Evolutionary conservation across 2,888 invertebrate species (phyloP).

Genomic region (Leucophora obtusa): DNA sequence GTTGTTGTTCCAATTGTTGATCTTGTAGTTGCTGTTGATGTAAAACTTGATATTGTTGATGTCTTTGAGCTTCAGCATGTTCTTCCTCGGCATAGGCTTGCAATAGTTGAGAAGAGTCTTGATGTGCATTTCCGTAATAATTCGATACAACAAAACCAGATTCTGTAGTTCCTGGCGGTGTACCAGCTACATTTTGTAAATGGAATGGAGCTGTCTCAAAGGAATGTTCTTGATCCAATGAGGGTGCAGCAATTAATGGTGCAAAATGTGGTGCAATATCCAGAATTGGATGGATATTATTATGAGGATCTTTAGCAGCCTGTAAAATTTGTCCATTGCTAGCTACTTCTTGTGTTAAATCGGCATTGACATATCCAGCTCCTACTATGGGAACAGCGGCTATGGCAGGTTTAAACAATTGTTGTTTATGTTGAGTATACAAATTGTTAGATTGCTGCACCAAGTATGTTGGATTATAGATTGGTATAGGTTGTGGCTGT

Average conservation of each 20-base stretch:
- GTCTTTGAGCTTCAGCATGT: constrained; percentile 69
- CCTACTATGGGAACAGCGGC: constrained; percentile 74
- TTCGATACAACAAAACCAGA: constrained; percentile 77
- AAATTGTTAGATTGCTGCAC: constrained; percentile 78
- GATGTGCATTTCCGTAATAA: constrained; percentile 72
- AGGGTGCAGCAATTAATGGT: constrained; percentile 75
- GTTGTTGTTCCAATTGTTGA: constrained; percentile 62
- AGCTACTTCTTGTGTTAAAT: constrained; percentile 76
- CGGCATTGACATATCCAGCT: constrained; percentile 73
- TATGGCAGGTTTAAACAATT: constrained; percentile 80
- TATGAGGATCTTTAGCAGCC: constrained; percentile 73
- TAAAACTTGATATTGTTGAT: constrained; percentile 72
- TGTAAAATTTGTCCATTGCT: constrained; percentile 77
- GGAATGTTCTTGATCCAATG: constrained; percentile 69
- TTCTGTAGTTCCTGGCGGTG: constrained; percentile 68
- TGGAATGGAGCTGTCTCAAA: constrained; percentile 71
- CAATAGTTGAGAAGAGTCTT: constrained; percentile 74
- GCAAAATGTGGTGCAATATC: constrained; percentile 75
- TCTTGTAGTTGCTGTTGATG: constrained; percentile 67
- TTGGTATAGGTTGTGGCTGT: constrained; percentile 73
- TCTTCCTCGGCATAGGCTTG: constrained; percentile 76
- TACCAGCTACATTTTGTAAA: constrained; percentile 70
- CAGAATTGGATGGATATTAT: constrained; percentile 73
- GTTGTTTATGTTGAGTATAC: constrained; percentile 76
- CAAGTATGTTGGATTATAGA: constrained; percentile 77